A percentile compares a stretch with the other conserved stretches of the same genome.
These are phyloP conservation scores for Furcula furcula DNA, from an alignment of 2,888 invertebrate species.

Conservation along the genomic window DNA sequence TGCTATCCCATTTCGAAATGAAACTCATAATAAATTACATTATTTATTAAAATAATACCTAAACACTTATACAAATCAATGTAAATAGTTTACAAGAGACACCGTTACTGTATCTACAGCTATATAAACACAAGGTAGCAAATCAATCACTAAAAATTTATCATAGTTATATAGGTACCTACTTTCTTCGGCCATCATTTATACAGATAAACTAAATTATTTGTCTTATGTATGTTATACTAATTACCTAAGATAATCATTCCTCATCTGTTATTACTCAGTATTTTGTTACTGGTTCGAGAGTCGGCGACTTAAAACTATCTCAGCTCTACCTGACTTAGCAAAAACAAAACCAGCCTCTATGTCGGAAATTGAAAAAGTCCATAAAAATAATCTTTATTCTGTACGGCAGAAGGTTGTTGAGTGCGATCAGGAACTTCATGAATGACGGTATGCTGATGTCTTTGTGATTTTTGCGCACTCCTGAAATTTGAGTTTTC, in stretches of 20 bases:
- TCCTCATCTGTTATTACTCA: too few species aligned
- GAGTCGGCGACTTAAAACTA: conserved; percentile 3
- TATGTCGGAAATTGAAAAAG: conserved; percentile 68
- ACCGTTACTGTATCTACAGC: conserved; percentile 10
- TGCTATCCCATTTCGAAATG: too few species aligned
- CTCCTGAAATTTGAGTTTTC: too few species aligned
- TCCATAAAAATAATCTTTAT: conserved; percentile 69
- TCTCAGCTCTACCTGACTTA: too few species aligned
- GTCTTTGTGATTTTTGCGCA: conserved; percentile 60
- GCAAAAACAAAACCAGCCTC: conserved; percentile 76
- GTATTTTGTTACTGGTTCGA: too few species aligned
- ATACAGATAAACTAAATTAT: too few species aligned
- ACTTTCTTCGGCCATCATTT: too few species aligned
- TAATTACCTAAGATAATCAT: too few species aligned
- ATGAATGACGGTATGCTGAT: conserved; percentile 68
- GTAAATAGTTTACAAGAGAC: conserved; percentile 14
- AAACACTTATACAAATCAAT: conserved; percentile 15
- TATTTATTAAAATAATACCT: conserved; percentile 25
- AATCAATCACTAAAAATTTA: conserved; percentile 7
- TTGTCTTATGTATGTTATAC: too few species aligned
- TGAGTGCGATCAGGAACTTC: conserved; percentile 57
- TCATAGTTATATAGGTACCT: too few species aligned
- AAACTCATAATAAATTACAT: conserved; percentile 6
- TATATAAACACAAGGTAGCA: conserved; percentile 17
- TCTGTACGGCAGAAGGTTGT: conserved; percentile 67